These are phyloP conservation scores for Argyresthia goedartella DNA, from an alignment of 2,888 invertebrate species.

Conservation along the genomic window DNA sequence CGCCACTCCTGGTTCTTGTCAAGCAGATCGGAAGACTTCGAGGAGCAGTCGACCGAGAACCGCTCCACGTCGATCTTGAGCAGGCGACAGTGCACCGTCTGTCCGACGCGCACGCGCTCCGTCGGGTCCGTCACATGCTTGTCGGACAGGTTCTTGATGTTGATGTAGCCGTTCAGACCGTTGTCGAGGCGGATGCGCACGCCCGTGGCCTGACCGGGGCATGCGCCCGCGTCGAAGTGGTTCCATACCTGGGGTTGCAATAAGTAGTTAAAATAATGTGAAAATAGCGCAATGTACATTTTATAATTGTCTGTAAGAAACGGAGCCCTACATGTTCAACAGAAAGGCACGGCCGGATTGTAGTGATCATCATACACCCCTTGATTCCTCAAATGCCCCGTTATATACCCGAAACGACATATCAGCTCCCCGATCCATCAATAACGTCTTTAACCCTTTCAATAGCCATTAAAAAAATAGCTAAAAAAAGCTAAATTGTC, in stretches of 20 bases:
- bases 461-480: no score
- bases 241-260: constrained; percentile 84
- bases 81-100: constrained; percentile 89
- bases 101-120: constrained; percentile 88
- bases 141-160: constrained; percentile 94
- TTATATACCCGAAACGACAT: no score
- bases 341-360: no score
- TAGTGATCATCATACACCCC: no score
- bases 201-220: constrained; percentile 96
- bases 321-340: no score
- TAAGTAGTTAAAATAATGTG: no score
- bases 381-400: no score
- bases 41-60: constrained; percentile 94
- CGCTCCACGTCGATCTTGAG: constrained; percentile 96
- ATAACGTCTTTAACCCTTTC: no score
- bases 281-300: not conserved
- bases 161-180: constrained; percentile 92
- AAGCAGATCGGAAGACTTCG: constrained; percentile 90
- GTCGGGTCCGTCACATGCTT: constrained; percentile 94
- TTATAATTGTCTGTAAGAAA: not conserved
- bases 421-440: no score
- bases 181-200: constrained; percentile 93
- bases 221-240: constrained; percentile 96
- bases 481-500: no score
- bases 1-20: constrained; percentile 94